Base-by-base conservation (phyloP, 2,113 vertebrate species). In the Orthochromis indermauri region DNA sequence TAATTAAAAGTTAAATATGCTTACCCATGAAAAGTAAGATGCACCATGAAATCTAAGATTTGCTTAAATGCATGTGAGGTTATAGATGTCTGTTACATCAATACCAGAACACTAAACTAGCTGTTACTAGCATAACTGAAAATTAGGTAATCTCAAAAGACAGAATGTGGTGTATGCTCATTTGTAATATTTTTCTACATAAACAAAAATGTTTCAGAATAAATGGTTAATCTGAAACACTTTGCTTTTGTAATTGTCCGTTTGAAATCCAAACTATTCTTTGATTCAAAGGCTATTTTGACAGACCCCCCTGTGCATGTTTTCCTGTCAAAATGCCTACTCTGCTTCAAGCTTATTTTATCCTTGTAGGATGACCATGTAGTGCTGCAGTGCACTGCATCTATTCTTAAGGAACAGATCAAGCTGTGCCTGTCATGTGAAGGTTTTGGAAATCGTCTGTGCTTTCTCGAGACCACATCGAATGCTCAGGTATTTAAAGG, bases 381-480 rank as follows among this genome's bases (percentile, higher is more conserved):
- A 31, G 97, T 98, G 71, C 96, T 98, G 3, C 98, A 98, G 85
- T 98, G 97, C 91, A 98, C 95, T 0, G 97, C 98, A 12, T 97
- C 97, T 0, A 97, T 98, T 71, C 96, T 98, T 10, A 98, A 98
- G 93, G 97, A 98, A 59, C 97, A 98, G 91, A 96, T 98, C 82
- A 98, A 98, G 86, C 94, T 98, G 82, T 98, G 98, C 86, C 94
- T 98, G 91, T 97, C 98, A 2, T 97, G 97, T 2, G 98, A 98
- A 93, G 98, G 98, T 35, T 98, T 98, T 28, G 98, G 98, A 31
- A 98, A 98, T 91, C 97, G 98, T 33, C 95, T 98, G 21, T 98
- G 98, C 88, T 98, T 97, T 93, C 95, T 98, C 63, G 97, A 98
- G 93, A 96, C 97, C 79, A 98, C 98, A 45, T 98, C 98, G 14